Evolutionary conservation across 2,797 vertebrate genomes (phyloP), one percentile per base, ranked within the genome.

Genomic region (Mionectes olivaceus): DNA sequence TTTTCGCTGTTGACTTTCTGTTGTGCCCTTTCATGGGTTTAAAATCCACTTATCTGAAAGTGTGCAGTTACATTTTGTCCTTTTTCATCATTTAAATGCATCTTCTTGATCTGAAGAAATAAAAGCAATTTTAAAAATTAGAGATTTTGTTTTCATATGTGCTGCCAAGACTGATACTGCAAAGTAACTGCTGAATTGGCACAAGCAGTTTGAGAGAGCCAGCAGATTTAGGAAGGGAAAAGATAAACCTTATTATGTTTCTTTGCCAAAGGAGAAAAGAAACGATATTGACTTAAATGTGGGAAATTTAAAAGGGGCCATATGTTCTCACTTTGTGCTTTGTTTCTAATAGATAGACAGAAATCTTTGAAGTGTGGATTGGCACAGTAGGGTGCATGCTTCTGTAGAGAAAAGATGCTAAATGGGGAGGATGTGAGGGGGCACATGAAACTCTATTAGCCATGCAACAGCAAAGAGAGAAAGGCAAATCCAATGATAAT

Each of bases 401-500:
- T 98, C 98, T 98, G 98, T 98, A 98, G 98, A 98, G 98, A 98
- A 98, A 98, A 99, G 99, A 98, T 99, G 99, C 99, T 99, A 98
- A 98, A 98, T 95, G 97, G 98, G 97, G 97, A 98, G 97, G 98
- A 99, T 98, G 98, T 98, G 98, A 97, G 98, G 98, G 97, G 98
- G 98, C 98, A 98, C 96, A 98, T 97, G 97, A 98, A 98, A 98
- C 98, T 98, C 98, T 98, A 98, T 99, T 99, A 99, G 98, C 98
- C 98, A 99, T 98, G 98, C 98, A 98, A 98, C 97, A 98, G 98
- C 98, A 98, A 98, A 98, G 98, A 97, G 96, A 98, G 98, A 97
- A 97, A 98, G 98, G 98, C 99, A 98, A 99, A 99, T 99, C 98
- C 99, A 99, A 98, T 99, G 99, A 99, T 99, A 99, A 99, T 99